These are phyloP conservation scores for Thera obeliscata DNA, from an alignment of 2,888 invertebrate genomes.

Conservation along the genomic window DNA sequence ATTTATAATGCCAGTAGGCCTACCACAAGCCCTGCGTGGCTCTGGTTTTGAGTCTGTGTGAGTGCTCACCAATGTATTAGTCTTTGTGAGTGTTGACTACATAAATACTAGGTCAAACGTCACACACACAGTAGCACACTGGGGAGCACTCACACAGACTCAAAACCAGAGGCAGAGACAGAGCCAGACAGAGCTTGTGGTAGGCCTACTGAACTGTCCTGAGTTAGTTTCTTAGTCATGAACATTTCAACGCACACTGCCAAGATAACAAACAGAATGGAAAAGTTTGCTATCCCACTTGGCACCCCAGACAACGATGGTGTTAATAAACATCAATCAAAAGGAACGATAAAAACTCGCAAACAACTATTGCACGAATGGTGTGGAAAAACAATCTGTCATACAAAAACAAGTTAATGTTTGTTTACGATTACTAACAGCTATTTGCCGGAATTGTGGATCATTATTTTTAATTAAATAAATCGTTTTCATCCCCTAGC, in stretches of 20 bases:
- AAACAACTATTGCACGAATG: conserved; percentile 11
- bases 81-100: too few species aligned
- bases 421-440: conserved; percentile 30
- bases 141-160: too few species aligned
- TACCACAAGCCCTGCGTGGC: too few species aligned
- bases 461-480: conserved; percentile 47
- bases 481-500: conserved; percentile 40
- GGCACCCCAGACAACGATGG: neutral
- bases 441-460: conserved; percentile 35
- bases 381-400: neutral
- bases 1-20: too few species aligned
- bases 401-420: conserved; percentile 18
- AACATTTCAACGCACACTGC: neutral
- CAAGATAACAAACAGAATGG: neutral
- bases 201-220: too few species aligned
- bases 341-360: conserved; percentile 19
- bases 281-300: neutral
- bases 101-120: too few species aligned
- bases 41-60: too few species aligned
- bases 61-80: too few species aligned
- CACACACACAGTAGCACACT: too few species aligned
- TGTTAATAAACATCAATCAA: conserved; percentile 17
- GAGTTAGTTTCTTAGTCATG: neutral
- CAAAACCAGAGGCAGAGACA: too few species aligned
- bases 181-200: too few species aligned